Conservation (phyloP, 1,140 invertebrate species). For the Drosophila suzukii region DNA sequence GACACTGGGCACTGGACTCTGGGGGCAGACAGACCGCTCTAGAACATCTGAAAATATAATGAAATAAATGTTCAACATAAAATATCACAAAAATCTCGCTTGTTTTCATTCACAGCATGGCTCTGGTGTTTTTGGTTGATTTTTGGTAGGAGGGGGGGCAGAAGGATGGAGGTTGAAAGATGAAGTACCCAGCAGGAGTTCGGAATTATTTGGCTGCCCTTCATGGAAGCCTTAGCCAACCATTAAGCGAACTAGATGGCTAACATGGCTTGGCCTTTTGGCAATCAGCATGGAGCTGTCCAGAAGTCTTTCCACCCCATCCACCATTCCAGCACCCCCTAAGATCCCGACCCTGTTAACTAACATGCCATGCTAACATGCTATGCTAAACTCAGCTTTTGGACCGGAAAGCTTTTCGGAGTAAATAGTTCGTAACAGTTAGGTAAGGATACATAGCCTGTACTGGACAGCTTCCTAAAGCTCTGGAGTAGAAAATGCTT, state of each 20-base stretch:
- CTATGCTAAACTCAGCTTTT: neutral
- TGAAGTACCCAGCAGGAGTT: slow-evolving; percentile 17
- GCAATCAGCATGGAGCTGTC: slow-evolving; percentile 33
- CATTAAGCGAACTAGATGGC: slow-evolving; percentile 14
- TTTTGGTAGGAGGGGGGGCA: neutral
- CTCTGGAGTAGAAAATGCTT: neutral
- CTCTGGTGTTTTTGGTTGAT: neutral
- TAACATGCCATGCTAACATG: neutral
- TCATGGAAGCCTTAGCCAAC: neutral
- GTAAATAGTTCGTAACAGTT: too few relatives aligned
- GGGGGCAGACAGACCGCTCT: slow-evolving; percentile 38
- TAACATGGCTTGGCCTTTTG: slow-evolving; percentile 47
- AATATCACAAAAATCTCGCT: slow-evolving; percentile 36
- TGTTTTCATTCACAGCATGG: slow-evolving; percentile 33
- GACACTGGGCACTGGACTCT: neutral
- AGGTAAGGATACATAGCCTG: neutral
- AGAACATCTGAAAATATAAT: slow-evolving; percentile 49
- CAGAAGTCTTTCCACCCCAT: neutral
- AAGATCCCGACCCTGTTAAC: neutral
- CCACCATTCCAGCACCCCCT: too few relatives aligned
- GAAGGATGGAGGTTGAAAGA: neutral
- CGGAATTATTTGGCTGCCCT: slow-evolving; percentile 7
- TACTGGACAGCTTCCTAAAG: neutral
- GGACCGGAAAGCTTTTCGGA: slow-evolving; percentile 4
- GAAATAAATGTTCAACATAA: slow-evolving; percentile 74